Conservation (phyloP, 2,797 vertebrate species). For the Nyctibius grandis region DNA sequence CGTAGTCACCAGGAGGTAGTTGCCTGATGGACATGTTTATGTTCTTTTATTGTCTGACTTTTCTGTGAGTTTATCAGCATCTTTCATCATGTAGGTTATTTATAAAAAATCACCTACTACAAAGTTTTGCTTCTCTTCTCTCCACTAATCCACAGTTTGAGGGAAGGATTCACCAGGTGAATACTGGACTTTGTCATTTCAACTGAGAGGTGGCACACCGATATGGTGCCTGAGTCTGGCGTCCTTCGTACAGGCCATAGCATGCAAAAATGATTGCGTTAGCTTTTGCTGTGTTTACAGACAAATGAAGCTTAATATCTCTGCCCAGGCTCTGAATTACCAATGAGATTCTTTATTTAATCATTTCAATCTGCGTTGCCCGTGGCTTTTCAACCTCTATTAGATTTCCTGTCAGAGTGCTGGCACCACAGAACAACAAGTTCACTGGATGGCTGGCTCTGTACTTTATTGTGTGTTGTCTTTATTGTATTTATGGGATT, state of each 20-base stretch:
- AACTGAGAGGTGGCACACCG: neutral
- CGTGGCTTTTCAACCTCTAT: neutral
- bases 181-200: neutral
- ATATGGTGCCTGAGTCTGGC: rapidly evolving
- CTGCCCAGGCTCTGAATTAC: neutral
- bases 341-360: neutral
- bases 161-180: neutral
- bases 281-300: neutral
- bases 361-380: neutral
- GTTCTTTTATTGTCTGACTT: neutral
- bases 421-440: neutral
- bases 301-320: neutral
- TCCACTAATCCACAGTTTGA: neutral
- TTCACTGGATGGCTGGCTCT: neutral
- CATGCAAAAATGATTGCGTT: neutral
- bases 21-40: neutral
- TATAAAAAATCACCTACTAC: neutral
- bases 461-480: neutral
- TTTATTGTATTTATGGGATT: neutral
- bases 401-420: neutral
- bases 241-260: neutral
- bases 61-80: neutral
- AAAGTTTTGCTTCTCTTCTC: neutral
- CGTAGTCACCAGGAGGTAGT: neutral
- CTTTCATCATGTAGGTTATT: neutral